phyloP scores from a whole-genome alignment of 2,797 vertebrate species.

The Acanthurus tractus region DNA sequence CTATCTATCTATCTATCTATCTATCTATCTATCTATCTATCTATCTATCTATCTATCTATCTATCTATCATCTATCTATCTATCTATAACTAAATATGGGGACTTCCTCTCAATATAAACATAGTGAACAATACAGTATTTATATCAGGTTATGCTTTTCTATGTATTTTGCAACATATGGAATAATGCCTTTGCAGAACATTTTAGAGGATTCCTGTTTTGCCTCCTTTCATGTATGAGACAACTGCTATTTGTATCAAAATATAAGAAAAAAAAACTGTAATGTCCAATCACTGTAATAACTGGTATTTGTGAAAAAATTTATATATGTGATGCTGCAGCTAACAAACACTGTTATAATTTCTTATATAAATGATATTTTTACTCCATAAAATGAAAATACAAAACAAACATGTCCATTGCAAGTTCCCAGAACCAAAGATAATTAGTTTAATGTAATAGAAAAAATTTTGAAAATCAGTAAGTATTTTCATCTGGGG shows the following conservation, averaged over 20 bases:
- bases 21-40: neutral
- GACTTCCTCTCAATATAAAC: neutral
- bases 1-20: neutral
- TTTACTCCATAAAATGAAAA: neutral
- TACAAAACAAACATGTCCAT: neutral
- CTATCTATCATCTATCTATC: too few relatives aligned
- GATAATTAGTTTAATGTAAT: neutral
- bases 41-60: neutral
- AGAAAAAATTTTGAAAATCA: too few relatives aligned
- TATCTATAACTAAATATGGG: neutral
- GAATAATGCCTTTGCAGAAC: too few relatives aligned
- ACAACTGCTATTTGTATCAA: too few relatives aligned
- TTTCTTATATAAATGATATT: neutral
- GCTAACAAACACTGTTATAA: neutral
- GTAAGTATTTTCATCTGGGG: neutral
- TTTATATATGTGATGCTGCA: neutral
- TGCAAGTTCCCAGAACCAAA: too few relatives aligned
- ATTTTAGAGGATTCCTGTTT: too few relatives aligned
- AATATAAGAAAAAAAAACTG: too few relatives aligned
- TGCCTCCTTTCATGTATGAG: too few relatives aligned
- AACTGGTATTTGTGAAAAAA: neutral
- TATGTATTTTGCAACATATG: too few relatives aligned
- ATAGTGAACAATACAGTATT: too few relatives aligned
- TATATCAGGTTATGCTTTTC: too few relatives aligned
- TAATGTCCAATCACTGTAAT: neutral